A percentile compares a stretch with the other conserved stretches of the same genome.
Conservation (phyloP, 1,140 invertebrate species). For the Phocides pigmalion region DNA sequence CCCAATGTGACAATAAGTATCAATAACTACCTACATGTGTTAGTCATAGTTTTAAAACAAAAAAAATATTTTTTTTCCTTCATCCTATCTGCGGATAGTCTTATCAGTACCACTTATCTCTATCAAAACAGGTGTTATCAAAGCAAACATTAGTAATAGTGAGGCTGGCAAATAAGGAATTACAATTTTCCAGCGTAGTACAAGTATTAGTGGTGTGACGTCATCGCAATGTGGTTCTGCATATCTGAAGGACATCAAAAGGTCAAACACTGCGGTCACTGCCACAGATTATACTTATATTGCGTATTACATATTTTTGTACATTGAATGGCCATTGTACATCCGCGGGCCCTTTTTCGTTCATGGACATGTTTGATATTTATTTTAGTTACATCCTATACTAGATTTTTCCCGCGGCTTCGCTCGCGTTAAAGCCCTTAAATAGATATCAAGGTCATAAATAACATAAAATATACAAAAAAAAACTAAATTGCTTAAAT, state of each 20-base stretch:
- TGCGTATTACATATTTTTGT: constrained; percentile 2
- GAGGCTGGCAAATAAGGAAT: constrained; percentile 22
- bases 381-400: too few relatives aligned
- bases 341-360: too few relatives aligned
- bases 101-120: neutral
- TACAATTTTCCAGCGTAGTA: constrained; percentile 39
- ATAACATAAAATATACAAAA: too few relatives aligned
- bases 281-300: constrained; percentile 16
- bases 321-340: neutral
- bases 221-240: constrained; percentile 54
- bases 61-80: constrained; percentile 1
- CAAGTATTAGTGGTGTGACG: constrained; percentile 38
- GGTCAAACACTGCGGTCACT: constrained; percentile 43
- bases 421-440: too few relatives aligned
- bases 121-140: constrained; percentile 30
- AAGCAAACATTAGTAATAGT: constrained; percentile 34
- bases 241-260: constrained; percentile 63
- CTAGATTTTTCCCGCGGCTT: too few relatives aligned
- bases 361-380: too few relatives aligned
- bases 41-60: too few relatives aligned
- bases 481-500: too few relatives aligned
- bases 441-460: too few relatives aligned
- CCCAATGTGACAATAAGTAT: too few relatives aligned
- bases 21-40: too few relatives aligned
- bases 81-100: constrained; percentile 4